These are phyloP conservation scores for Pseudopodoces humilis DNA, from an alignment of 2,113 vertebrate species.

Conservation along the genomic window DNA sequence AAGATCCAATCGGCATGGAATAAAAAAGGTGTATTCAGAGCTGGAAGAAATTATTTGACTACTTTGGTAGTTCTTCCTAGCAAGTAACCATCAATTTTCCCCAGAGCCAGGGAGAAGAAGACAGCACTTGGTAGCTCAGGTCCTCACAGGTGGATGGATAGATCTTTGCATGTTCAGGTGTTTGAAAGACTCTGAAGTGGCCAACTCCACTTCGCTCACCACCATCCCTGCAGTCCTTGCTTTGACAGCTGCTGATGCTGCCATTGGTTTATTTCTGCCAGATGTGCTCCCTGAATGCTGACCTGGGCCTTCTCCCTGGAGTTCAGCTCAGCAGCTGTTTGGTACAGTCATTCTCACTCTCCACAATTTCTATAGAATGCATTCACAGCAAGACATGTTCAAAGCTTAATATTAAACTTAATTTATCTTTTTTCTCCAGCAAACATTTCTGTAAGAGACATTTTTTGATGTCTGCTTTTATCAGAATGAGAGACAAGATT, in stretches of 20 bases:
- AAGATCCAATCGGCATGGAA: not conserved
- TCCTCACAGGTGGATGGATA: not conserved
- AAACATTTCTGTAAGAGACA: not conserved
- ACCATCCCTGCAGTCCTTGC: not conserved
- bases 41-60: not conserved
- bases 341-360: not conserved
- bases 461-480: not conserved
- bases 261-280: not conserved
- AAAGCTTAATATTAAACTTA: not conserved
- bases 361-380: not conserved
- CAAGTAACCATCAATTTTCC: not conserved
- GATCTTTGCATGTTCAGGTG: not conserved
- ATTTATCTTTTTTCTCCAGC: not conserved
- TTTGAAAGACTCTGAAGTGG: not conserved
- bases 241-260: not conserved
- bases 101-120: not conserved
- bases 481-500: not conserved
- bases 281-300: not conserved
- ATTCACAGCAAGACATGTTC: not conserved
- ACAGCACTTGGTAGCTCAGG: not conserved
- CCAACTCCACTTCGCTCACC: not conserved
- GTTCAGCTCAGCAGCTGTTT: not conserved
- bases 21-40: not conserved
- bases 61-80: not conserved
- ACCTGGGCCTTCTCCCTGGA: not conserved